Percentiles rank a stretch among this genome's conserved stretches.
These are phyloP conservation scores for Lagorchestes hirsutus DNA, from an alignment of 2,797 vertebrate species.

Conservation along the genomic window DNA sequence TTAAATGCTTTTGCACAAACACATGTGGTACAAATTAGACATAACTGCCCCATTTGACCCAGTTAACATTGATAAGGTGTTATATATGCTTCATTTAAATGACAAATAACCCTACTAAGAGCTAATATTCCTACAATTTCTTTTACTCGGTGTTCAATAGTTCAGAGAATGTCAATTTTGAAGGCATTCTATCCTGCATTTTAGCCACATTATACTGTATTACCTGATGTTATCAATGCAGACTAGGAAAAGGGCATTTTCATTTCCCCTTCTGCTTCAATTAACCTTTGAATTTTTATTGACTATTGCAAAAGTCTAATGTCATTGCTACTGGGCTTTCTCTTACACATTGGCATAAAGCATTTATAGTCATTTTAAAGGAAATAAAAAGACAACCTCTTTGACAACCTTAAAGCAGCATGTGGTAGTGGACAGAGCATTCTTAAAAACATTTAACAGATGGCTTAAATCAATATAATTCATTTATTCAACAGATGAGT, in stretches of 20 bases:
- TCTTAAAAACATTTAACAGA: not conserved
- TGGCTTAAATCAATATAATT: not conserved
- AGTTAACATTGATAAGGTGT: not conserved
- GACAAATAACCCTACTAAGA: not conserved
- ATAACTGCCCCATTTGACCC: not conserved
- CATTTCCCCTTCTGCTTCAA: slow-evolving; percentile 9
- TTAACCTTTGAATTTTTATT: slow-evolving; percentile 35
- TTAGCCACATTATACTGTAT: not conserved
- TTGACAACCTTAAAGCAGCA: not conserved
- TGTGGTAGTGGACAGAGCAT: too few relatives aligned
- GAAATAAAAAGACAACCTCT: not conserved
- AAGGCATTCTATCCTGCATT: not conserved
- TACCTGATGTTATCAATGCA: slow-evolving; percentile 5
- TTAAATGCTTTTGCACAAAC: not conserved
- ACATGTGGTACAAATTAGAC: not conserved
- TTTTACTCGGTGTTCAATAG: not conserved
- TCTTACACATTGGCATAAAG: slow-evolving; percentile 18
- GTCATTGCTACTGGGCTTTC: not conserved
- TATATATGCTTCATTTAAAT: not conserved
- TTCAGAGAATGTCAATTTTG: not conserved
- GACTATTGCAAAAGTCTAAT: slow-evolving; percentile 14
- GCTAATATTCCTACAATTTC: not conserved
- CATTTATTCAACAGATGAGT: not conserved
- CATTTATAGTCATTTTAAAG: slow-evolving; percentile 3
- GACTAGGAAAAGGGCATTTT: slow-evolving; percentile 21